Percentiles rank a stretch among this genome's conserved stretches.
phyloP scores from a whole-genome alignment of 2,888 invertebrate species.

The Parochlus steinenii region DNA sequence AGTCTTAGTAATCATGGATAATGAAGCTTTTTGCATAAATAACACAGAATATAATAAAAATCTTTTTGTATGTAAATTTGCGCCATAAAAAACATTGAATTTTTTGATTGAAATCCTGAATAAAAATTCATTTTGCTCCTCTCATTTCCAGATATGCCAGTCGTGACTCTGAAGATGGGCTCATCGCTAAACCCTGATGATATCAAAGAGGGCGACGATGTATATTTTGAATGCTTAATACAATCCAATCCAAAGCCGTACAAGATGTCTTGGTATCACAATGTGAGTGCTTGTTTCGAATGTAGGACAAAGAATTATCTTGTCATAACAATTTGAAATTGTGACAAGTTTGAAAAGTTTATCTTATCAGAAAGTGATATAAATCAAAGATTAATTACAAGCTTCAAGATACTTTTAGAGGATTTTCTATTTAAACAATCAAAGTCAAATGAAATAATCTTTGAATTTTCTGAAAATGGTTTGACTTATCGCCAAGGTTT shows the following conservation, averaged over 20 bases:
- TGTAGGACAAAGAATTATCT: neutral
- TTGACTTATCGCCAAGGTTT: no score
- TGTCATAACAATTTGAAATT: no score
- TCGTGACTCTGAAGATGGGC: constrained; percentile 68
- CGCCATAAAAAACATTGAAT: neutral
- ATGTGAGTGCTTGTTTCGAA: constrained; percentile 52
- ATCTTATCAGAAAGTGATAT: no score
- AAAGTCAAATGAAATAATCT: constrained; percentile 4
- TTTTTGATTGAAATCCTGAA: neutral
- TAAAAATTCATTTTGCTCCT: constrained; percentile 10
- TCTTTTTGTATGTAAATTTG: neutral
- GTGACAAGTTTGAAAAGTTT: no score
- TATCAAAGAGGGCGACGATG: constrained; percentile 80
- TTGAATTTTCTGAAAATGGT: constrained; percentile 6
- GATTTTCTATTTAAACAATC: constrained; percentile 11
- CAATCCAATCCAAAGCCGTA: constrained; percentile 70
- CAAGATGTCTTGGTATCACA: constrained; percentile 75
- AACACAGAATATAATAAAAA: neutral
- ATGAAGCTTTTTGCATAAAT: constrained; percentile 9
- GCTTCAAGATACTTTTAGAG: no score
- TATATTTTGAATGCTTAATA: constrained; percentile 75
- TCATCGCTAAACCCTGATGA: constrained; percentile 68
- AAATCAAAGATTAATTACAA: no score
- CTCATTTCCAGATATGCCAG: constrained; percentile 54
- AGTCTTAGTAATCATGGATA: neutral